These are phyloP conservation scores for Tetropium fuscum DNA, from an alignment of 2,888 invertebrate genomes.

Conservation along the genomic window DNA sequence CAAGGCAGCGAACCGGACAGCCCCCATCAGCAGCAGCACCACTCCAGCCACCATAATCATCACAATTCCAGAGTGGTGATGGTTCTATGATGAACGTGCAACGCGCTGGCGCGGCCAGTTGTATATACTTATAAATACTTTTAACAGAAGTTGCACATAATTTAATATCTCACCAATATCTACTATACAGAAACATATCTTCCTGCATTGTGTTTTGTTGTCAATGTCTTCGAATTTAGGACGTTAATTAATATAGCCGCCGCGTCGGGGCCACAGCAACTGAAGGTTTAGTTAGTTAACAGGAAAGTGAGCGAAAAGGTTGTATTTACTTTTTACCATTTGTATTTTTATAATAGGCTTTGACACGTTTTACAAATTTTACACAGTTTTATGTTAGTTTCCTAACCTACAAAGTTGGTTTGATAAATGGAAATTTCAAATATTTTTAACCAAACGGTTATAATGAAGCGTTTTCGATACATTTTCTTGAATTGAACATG, in stretches of 20 bases:
- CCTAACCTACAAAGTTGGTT: no score
- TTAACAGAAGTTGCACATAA: constrained; percentile 66
- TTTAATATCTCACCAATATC: constrained; percentile 62
- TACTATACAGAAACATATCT: constrained; percentile 57
- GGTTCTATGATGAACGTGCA: constrained; percentile 65
- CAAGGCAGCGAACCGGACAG: constrained; percentile 59
- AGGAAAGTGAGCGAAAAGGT: no score
- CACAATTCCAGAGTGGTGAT: constrained; percentile 66
- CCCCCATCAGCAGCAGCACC: constrained; percentile 70
- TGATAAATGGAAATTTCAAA: no score
- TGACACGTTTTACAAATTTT: no score
- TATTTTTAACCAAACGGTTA: no score
- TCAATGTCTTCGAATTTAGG: constrained; percentile 60
- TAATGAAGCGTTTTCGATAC: no score
- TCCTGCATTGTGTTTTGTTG: constrained; percentile 59
- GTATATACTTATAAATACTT: constrained; percentile 59
- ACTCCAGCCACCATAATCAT: constrained; percentile 60
- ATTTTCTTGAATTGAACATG: no score
- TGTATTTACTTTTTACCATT: no score
- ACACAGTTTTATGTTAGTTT: no score
- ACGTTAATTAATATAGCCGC: constrained; percentile 28
- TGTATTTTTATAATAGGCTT: no score
- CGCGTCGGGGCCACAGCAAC: background rate
- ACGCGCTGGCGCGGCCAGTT: constrained; percentile 26
- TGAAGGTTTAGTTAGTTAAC: no score